A percentile compares a stretch with the other conserved stretches of the same genome.
These are phyloP conservation scores for Lycorma delicatula DNA, from an alignment of 1,140 invertebrate species.

Conservation along the genomic window DNA sequence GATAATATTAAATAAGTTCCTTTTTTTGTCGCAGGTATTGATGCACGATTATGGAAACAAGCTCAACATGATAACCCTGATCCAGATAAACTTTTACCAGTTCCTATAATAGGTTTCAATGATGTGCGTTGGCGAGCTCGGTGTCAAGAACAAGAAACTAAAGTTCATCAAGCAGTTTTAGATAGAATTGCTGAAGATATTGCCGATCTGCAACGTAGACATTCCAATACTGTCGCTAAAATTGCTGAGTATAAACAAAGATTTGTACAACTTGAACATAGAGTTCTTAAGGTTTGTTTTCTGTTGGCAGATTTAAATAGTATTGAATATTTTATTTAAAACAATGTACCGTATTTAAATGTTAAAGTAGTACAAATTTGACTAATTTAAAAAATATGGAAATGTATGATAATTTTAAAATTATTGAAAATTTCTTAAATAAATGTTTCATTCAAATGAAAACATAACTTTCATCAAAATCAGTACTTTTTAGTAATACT, in stretches of 20 bases:
- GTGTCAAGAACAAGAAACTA: slow-evolving; percentile 70
- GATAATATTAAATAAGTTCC: no score
- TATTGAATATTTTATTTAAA: no score
- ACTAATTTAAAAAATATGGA: no score
- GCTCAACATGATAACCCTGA: slow-evolving; percentile 91
- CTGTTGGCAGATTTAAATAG: no score
- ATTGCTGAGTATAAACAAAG: slow-evolving; percentile 66
- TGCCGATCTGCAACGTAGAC: slow-evolving; percentile 59
- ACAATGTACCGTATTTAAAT: no score
- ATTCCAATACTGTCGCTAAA: slow-evolving; percentile 58
- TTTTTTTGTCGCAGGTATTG: slow-evolving; percentile 51
- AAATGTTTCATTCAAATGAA: no score
- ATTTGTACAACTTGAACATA: slow-evolving; percentile 64
- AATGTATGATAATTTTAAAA: no score
- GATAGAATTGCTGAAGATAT: slow-evolving; percentile 68
- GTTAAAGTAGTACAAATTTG: no score
- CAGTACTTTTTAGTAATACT: no score
- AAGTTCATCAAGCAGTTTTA: slow-evolving; percentile 65
- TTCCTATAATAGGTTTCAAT: slow-evolving; percentile 84
- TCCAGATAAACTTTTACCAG: slow-evolving; percentile 76
- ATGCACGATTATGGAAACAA: slow-evolving; percentile 75
- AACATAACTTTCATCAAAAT: no score
- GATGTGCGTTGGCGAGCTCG: slow-evolving; percentile 76
- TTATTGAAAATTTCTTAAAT: no score
- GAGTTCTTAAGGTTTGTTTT: slow-evolving; percentile 56